These are phyloP conservation scores for Hippocampus barbouri DNA, from an alignment of 2,113 vertebrate species.

Conservation along the genomic window DNA sequence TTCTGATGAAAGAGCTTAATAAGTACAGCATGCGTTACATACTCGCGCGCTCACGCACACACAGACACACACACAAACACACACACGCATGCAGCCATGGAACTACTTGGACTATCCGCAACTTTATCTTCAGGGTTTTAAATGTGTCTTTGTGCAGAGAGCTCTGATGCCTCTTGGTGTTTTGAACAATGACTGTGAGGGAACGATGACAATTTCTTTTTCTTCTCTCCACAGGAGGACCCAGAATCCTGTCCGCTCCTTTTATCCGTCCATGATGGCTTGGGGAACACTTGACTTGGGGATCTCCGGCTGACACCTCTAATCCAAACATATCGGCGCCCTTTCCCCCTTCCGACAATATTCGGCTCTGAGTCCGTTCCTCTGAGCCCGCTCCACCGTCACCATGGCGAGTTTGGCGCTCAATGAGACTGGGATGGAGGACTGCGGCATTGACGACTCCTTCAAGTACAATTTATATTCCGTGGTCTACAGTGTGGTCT, in stretches of 20 bases:
- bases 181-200: slow-evolving; percentile 42
- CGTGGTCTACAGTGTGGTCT: slow-evolving; percentile 91
- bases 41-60: no score
- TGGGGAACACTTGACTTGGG: slow-evolving; percentile 35
- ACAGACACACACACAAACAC: not conserved
- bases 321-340: slow-evolving; percentile 17
- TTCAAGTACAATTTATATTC: slow-evolving; percentile 98
- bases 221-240: slow-evolving; percentile 48
- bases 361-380: slow-evolving; percentile 10
- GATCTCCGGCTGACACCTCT: slow-evolving; percentile 46
- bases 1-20: not conserved
- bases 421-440: slow-evolving; percentile 80
- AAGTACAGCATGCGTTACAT: not conserved
- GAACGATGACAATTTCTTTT: slow-evolving; percentile 47
- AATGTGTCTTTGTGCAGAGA: not conserved
- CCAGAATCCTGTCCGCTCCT: slow-evolving; percentile 42
- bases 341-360: slow-evolving; percentile 12
- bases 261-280: slow-evolving; percentile 43
- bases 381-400: slow-evolving; percentile 1
- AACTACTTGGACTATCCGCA: not conserved
- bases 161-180: slow-evolving; percentile 23
- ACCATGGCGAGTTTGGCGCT: slow-evolving; percentile 73
- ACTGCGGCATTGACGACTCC: slow-evolving; percentile 90
- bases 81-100: not conserved
- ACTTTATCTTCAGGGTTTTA: not conserved